phyloP scores from a whole-genome alignment of 2,113 vertebrate genomes.

The Bagarius yarrelli region DNA sequence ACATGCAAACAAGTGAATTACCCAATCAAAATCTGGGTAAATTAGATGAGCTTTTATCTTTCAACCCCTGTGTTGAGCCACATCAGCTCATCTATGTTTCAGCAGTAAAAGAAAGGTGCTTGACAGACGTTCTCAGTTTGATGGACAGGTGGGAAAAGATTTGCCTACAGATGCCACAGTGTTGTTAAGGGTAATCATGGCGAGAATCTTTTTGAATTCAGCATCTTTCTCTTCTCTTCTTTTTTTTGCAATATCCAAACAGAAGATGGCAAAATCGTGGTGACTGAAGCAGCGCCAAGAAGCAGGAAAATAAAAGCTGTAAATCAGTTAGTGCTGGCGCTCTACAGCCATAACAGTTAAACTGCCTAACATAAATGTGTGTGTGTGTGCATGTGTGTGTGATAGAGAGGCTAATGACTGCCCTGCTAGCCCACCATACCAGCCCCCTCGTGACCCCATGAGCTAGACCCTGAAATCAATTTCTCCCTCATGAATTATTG shows the following conservation, averaged over 20 bases:
- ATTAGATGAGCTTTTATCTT: no score
- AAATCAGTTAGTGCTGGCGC: conserved; percentile 36
- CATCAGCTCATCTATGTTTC: background rate
- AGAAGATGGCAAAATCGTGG: conserved; percentile 35
- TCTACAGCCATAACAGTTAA: conserved; percentile 37
- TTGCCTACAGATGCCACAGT: conserved; percentile 37
- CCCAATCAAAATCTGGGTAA: no score
- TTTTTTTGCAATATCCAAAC: conserved; percentile 20
- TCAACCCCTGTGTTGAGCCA: conserved; percentile 5
- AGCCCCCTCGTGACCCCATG: conserved; percentile 42
- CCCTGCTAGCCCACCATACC: conserved; percentile 57
- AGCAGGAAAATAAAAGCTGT: conserved; percentile 44
- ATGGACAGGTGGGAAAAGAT: conserved; percentile 21
- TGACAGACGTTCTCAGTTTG: conserved; percentile 20
- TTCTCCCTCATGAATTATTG: conserved; percentile 79
- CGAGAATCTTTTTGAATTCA: background rate
- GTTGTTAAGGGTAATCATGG: background rate
- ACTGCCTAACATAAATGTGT: conserved; percentile 32
- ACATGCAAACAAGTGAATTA: no score
- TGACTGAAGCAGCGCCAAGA: conserved; percentile 26
- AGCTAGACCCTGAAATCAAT: conserved; percentile 62
- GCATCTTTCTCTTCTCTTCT: conserved; percentile 36
- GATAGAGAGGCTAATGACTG: conserved; percentile 62
- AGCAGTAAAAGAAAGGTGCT: conserved; percentile 11
- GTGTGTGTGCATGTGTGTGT: conserved; percentile 43